Base-by-base conservation (phyloP, 2,888 invertebrate genomes). In the Drosophila rellima region DNA sequence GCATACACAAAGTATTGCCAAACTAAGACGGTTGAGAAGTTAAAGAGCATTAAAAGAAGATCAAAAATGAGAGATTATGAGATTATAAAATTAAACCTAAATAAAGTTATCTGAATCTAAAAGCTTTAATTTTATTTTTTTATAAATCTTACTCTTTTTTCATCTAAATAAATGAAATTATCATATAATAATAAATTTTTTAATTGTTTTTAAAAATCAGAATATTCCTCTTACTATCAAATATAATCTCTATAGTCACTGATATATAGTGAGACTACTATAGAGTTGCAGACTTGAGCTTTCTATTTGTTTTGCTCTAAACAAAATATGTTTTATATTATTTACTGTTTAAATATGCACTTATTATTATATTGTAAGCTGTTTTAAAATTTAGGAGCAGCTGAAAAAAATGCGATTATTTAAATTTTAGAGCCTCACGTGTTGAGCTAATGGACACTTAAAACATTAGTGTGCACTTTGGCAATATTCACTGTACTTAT, bases 401-500 rank as follows among this genome's bases (percentile, higher is more conserved):
- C 63, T 70, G 65, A 35, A 70, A 39, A 7, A 69, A 50, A 40
- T 45, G 1, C 31, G 18, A 31, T 33, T 29, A 35, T 17, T 15
- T 11, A 45, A 23, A 33, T 42, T 11, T 29, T 42, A 15, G 6
- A n/a, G 5, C 13, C 26, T n/a, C 61, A 50, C 29, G 29, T 55
- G 29, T n/a, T 50, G 8, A 10, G 11, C 15, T 20, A 54, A 20
- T 42, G n/a, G 17, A 4, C 42, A 15, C 26, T 39, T 40, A 20
- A 52, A 33, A 42, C 17, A 33, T 45, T 45, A 39, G 56, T 47
- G 39, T 29, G 15, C 52, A 29, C 37, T 48, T 39, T 31, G 15
- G 13, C 33, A 57, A 45, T 68, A 6, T 26, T 33, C 56, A 76
- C 72, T 63, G 67, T 63, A 70, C 52, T 54, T 45, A 68, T 63